These are phyloP conservation scores for Ammospiza caudacuta DNA, from an alignment of 2,113 vertebrate genomes.

Conservation along the genomic window DNA sequence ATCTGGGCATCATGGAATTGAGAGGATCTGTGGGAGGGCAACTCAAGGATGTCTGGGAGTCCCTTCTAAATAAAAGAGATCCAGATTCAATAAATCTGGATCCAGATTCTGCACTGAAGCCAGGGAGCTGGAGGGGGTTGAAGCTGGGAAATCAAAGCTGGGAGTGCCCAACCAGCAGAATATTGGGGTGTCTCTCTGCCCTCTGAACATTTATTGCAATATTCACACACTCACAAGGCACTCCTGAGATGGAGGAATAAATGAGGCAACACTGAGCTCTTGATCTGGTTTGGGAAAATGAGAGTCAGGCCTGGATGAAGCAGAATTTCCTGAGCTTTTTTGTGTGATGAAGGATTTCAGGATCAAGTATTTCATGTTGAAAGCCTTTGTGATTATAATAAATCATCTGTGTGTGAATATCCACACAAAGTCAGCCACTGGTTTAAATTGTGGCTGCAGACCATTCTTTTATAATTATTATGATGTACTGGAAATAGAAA, in stretches of 20 bases:
- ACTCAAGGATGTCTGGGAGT: neutral
- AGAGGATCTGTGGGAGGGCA: neutral
- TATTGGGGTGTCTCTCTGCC: neutral
- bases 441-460: neutral
- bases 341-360: neutral
- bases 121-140: neutral
- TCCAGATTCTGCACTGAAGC: neutral
- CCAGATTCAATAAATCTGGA: no score
- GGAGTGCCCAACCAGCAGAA: neutral
- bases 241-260: neutral
- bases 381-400: neutral
- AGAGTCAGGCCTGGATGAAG: neutral
- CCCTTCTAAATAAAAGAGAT: neutral
- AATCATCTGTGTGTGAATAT: neutral
- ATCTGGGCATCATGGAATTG: neutral
- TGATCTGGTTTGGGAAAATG: neutral
- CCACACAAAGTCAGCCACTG: neutral
- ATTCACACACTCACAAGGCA: neutral
- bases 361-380: neutral
- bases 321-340: neutral
- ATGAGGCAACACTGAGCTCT: neutral
- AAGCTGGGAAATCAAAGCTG: neutral
- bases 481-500: neutral
- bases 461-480: neutral
- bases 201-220: neutral